These are phyloP conservation scores for Papilio aristodemus DNA, from an alignment of 1,140 invertebrate genomes.

Conservation along the genomic window DNA sequence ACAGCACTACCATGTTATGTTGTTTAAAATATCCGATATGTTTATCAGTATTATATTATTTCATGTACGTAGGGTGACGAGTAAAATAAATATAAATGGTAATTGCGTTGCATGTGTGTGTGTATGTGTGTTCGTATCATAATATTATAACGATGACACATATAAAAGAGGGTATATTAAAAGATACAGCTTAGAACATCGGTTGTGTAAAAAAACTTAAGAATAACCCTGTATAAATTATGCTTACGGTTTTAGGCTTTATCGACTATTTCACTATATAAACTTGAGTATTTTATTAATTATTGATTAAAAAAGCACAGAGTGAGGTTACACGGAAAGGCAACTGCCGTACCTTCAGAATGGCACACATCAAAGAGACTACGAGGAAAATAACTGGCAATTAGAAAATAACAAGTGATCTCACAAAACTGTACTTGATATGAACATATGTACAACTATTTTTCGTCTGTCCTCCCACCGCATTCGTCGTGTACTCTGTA, in stretches of 20 bases:
- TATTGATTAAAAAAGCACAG: conserved; percentile 66
- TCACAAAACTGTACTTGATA: conserved; percentile 73
- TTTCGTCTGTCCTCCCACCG: conserved; percentile 36
- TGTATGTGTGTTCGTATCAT: background rate
- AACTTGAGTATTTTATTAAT: conserved; percentile 74
- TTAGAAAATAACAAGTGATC: conserved; percentile 59
- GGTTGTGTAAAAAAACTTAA: conserved; percentile 57
- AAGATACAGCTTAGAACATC: conserved; percentile 34
- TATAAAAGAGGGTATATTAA: conserved; percentile 37
- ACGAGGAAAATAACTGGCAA: conserved; percentile 62
- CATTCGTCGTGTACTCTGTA: conserved; percentile 44
- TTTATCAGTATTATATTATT: conserved; percentile 28
- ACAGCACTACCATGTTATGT: conserved; percentile 32
- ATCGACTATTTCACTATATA: conserved; percentile 63
- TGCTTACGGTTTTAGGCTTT: conserved; percentile 70
- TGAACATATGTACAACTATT: conserved; percentile 66
- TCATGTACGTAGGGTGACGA: conserved; percentile 16
- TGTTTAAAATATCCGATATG: conserved; percentile 26
- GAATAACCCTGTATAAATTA: conserved; percentile 80
- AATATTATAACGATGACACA: conserved; percentile 34
- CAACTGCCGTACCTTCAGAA: conserved; percentile 69
- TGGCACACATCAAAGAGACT: conserved; percentile 73
- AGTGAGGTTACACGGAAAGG: conserved; percentile 70
- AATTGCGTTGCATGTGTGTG: conserved; percentile 34
- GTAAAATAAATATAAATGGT: conserved; percentile 38